phyloP scores from a whole-genome alignment of 2,888 invertebrate genomes.

The Latrodectus hesperus region DNA sequence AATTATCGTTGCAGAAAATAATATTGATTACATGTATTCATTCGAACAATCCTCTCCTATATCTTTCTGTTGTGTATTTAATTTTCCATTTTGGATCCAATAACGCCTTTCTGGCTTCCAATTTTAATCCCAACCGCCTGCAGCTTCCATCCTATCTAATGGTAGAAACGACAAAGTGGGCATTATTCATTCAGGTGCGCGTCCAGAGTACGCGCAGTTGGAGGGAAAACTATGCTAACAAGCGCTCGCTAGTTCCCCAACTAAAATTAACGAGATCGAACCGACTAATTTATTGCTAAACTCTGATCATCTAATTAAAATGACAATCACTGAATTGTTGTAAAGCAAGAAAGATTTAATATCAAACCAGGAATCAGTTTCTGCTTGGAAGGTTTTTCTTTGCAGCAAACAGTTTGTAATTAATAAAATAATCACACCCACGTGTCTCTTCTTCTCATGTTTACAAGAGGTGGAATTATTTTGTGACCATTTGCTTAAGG shows the following conservation, averaged over 20 bases:
- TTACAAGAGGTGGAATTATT: too few relatives aligned
- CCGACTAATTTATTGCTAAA: slow-evolving; percentile 55
- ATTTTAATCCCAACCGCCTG: slow-evolving; percentile 24
- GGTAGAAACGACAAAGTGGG: slow-evolving; percentile 13
- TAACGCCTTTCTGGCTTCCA: slow-evolving; percentile 12
- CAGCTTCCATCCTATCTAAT: slow-evolving; percentile 22
- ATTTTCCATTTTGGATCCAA: slow-evolving; percentile 9
- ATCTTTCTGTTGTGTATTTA: neutral
- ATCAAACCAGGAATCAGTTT: too few relatives aligned
- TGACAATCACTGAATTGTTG: slow-evolving; percentile 44
- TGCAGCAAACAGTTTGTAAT: too few relatives aligned
- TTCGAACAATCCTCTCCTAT: neutral
- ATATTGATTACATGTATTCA: too few relatives aligned
- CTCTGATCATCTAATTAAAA: slow-evolving; percentile 64
- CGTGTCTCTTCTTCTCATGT: too few relatives aligned
- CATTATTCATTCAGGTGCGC: slow-evolving; percentile 51
- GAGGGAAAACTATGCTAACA: neutral
- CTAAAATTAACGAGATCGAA: slow-evolving; percentile 54
- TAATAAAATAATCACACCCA: too few relatives aligned
- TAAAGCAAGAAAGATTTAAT: too few relatives aligned
- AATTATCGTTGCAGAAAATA: too few relatives aligned
- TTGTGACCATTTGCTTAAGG: too few relatives aligned
- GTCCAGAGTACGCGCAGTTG: neutral
- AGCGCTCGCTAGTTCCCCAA: slow-evolving; percentile 30
- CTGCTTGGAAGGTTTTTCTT: too few relatives aligned